Evolutionary conservation across 2,797 vertebrate genomes (phyloP), one percentile per base, ranked within the genome.

Genomic region (Enteromius radiatus): DNA sequence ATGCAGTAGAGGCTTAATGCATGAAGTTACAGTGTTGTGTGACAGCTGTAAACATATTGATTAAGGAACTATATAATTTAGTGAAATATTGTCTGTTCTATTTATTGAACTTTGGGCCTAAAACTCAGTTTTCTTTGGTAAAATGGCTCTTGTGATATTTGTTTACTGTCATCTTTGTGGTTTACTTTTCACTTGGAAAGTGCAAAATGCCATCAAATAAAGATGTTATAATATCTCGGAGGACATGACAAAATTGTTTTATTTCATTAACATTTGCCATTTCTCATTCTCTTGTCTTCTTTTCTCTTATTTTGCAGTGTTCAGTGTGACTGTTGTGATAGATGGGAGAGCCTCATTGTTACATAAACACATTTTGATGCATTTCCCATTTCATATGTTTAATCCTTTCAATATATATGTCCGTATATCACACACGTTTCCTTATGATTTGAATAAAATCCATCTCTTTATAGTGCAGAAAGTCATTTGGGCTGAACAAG

Each of bases 361-460:
- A 47, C 41, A 47, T 77, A 63, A 77, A 77, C 47, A 41, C 65
- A 28, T 69, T 80, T 69, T 56, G 28, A 80, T 36, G 28, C 61
- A 52, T n/a, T 80, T 54, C n/a, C 49, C 21, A 61, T 71, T 80
- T 64, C 31, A 26, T 73, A 26, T 26, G 52, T 76, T 45, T 52
- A 52, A 45, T 47, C 12, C 12, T 73, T 52, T 43, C 28, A 33
- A n/a, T 31, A 69, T 79, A 79, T 28, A 56, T 69, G 47, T 56
- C 56, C 43, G 75, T 76, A 69, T 28, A 84, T 78, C 41, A 31
- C 67, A 56, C 3, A 3, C 15, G 70, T 80, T 45, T 69, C 43
- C 76, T 67, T 61, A 52, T 67, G 26, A 59, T 56, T 67, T 79
- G 71, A 63, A 45, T 31, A 43, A 71, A 71, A 83, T 71, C 43